Conservation (phyloP, 2,888 invertebrate genomes). For the Drosophila subsilvestris region DNA sequence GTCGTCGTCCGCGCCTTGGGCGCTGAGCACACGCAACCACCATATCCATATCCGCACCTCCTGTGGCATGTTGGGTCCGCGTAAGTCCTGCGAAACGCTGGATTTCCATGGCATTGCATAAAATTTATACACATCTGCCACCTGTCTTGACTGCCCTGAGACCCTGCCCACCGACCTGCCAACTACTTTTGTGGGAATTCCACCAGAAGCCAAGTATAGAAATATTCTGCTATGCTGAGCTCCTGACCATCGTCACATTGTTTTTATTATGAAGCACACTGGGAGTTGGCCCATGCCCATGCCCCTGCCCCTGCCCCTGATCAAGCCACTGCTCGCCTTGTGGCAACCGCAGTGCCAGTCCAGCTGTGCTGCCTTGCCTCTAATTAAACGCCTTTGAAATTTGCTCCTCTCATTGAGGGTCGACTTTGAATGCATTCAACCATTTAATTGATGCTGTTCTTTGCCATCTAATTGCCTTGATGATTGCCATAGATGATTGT, state of each 20-base stretch:
- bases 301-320: neutral
- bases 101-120: constrained; percentile 47
- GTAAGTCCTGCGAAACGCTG: constrained; percentile 64
- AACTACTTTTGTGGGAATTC: neutral
- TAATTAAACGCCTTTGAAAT: constrained; percentile 53
- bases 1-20: constrained; percentile 57
- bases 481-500: constrained; percentile 10
- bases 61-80: constrained; percentile 66
- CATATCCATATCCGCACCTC: constrained; percentile 27
- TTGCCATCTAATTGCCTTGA: constrained; percentile 29
- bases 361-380: constrained; percentile 13
- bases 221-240: constrained; percentile 27
- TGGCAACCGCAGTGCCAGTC: constrained; percentile 27
- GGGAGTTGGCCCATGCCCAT: neutral
- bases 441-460: constrained; percentile 36
- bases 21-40: constrained; percentile 64
- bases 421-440: constrained; percentile 16
- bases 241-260: constrained; percentile 21
- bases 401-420: constrained; percentile 15
- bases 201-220: neutral
- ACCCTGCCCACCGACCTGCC: neutral
- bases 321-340: neutral
- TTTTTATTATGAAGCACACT: constrained; percentile 33
- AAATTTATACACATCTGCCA: constrained; percentile 44
- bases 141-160: constrained; percentile 19